Base-by-base conservation (phyloP, 2,888 invertebrate genomes). In the Oscheius myriophilus region DNA sequence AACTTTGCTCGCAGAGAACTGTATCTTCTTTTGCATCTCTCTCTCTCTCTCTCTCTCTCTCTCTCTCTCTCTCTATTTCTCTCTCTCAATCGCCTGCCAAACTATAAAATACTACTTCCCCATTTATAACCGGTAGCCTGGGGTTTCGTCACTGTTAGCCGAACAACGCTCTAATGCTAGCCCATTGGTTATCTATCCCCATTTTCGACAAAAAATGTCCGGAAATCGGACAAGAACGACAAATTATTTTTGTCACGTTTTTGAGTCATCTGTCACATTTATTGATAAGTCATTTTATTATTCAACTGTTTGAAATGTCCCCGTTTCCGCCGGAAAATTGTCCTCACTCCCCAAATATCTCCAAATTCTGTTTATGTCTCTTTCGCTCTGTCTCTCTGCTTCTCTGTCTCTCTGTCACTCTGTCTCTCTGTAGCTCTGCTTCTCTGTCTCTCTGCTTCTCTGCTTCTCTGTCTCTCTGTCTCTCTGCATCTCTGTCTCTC, bases 241-340 rank as follows among this genome's bases (percentile, higher is more conserved):
- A n/a, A n/a, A n/a, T n/a, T n/a, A n/a, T n/a, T n/a, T n/a, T n/a
- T n/a, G n/a, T n/a, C n/a, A n/a, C n/a, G n/a, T n/a, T n/a, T n/a
- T n/a, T n/a, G 9, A 33, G 9, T 33, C 33, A 33, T 33, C 9
- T 33, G 33, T 33, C n/a, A n/a, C n/a, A n/a, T 33, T 33, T 33
- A 9, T 3, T 33, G 33, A 33, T 9, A 33, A 33, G 33, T 3
- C 33, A 33, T 33, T 9, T 9, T 51, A 66, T 58, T 58, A 43
- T 21, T 33, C 18, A 23, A 49, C 41, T 54, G 41, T 21, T 41
- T 52, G 45, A 43, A 55, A 68, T n/a, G n/a, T n/a, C n/a, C n/a
- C 62, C 67, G 62, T 62, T 68, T 62, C 62, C 23, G 67, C 67
- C 53, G 59, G n/a, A n/a, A n/a, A n/a, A n/a, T n/a, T n/a, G n/a